Percentiles rank a stretch among this genome's conserved stretches.
phyloP scores from a whole-genome alignment of 2,797 vertebrate genomes.

The Alosa sapidissima region DNA sequence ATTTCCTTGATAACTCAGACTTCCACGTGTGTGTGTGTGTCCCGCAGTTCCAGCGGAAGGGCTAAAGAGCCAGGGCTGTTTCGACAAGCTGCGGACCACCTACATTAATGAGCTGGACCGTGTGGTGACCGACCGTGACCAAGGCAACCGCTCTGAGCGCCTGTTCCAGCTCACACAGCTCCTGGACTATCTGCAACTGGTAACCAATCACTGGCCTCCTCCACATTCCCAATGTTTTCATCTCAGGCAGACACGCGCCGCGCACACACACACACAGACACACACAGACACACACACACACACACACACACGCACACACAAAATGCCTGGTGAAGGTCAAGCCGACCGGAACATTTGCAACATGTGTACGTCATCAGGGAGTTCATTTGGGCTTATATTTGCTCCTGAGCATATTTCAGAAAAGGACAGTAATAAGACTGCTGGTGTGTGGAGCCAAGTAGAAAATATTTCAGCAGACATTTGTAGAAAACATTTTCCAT shows the following conservation, averaged over 20 bases:
- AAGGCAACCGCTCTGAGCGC: constrained; percentile 83
- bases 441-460: not conserved
- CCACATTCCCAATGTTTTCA: not conserved
- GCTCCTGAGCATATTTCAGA: not conserved
- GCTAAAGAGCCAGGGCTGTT: constrained; percentile 90
- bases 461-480: not conserved
- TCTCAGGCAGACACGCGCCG: not conserved
- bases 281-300: constrained; percentile 3
- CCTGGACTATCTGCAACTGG: constrained; percentile 91
- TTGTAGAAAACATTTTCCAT: not conserved
- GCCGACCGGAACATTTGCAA: not conserved
- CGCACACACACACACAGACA: constrained; percentile 7
- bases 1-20: not conserved
- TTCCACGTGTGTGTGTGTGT: constrained; percentile 46
- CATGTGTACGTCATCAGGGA: not conserved
- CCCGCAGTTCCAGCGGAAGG: constrained; percentile 89
- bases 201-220: constrained; percentile 65
- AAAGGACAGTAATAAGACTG: not conserved
- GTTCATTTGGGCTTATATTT: not conserved
- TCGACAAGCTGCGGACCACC: constrained; percentile 93
- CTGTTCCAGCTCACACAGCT: constrained; percentile 95
- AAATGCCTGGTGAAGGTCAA: not conserved
- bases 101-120: constrained; percentile 95
- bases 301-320: not conserved
- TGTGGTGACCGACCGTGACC: constrained; percentile 85